phyloP scores from a whole-genome alignment of 2,113 vertebrate species.

The Salvelinus namaycush region DNA sequence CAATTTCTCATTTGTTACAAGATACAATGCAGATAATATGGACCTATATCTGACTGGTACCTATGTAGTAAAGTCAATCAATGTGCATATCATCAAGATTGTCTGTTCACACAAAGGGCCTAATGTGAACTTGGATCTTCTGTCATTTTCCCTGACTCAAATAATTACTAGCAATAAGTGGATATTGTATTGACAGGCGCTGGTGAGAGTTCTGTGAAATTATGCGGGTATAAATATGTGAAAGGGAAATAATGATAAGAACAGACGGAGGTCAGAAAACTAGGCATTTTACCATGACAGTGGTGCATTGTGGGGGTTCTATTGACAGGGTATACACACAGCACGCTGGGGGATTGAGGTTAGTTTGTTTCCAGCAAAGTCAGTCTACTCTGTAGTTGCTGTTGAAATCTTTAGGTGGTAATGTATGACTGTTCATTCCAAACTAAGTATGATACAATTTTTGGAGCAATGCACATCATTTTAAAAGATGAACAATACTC shows the following conservation, averaged over 20 bases:
- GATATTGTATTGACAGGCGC: slow-evolving; percentile 41
- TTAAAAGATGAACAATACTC: background rate
- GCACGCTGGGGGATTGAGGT: slow-evolving; percentile 5
- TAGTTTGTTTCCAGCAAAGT: slow-evolving; percentile 5
- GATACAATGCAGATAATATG: slow-evolving; percentile 29
- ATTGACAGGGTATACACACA: slow-evolving; percentile 7
- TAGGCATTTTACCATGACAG: background rate
- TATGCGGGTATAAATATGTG: background rate
- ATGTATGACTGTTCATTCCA: background rate
- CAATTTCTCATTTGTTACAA: slow-evolving; percentile 25
- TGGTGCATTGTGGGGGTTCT: slow-evolving; percentile 27
- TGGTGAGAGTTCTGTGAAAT: slow-evolving; percentile 13
- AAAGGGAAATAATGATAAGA: background rate
- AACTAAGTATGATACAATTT: background rate
- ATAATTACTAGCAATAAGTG: slow-evolving; percentile 22
- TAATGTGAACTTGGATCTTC: slow-evolving; percentile 21
- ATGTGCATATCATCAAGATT: slow-evolving; percentile 29
- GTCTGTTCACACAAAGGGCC: slow-evolving; percentile 8
- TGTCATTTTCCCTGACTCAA: slow-evolving; percentile 15
- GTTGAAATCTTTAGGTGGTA: background rate
- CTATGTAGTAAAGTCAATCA: slow-evolving; percentile 30
- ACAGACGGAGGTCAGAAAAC: slow-evolving; percentile 9
- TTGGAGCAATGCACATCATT: background rate
- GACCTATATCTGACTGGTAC: slow-evolving; percentile 23
- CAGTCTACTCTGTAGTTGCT: background rate